Evolutionary conservation across 2,797 vertebrate species (phyloP), one percentile per base, ranked within the genome.

Genomic region (Vespertilio murinus): DNA sequence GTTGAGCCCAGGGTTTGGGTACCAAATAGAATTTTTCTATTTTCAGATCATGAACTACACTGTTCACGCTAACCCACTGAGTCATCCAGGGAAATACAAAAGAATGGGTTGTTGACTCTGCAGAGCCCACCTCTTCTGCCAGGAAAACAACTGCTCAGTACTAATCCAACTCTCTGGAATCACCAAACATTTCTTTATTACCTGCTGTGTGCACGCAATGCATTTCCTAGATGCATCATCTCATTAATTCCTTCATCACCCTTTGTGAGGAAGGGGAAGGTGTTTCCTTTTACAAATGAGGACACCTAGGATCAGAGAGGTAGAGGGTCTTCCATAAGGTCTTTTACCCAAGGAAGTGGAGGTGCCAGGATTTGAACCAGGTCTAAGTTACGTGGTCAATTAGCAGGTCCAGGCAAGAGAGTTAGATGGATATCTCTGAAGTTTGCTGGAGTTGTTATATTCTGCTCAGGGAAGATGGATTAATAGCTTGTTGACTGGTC

Each of bases 401-500:
- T 18, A 71, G 14, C 40, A 40, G 52, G 47, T 81, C 65, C 70
- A 42, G 28, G 45, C 12, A 40, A 35, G 17, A 91, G 33, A 77
- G 22, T 79, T 77, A 42, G 42, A 16, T 16, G 28, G 47, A 5
- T n/a, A 56, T 84, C 17, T 80, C 74, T 52, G 16, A 88, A 75
- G 64, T 92, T 74, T 49, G n/a, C 28, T 92, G 65, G 56, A 77
- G 30, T 89, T 87, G 10, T n/a, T 65, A 70, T 30, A 42, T 17
- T 75, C 74, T 86, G 35, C 77, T 84, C 52, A 56, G 17, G 33
- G 61, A 90, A 92, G 71, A 69, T 81, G 45, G 91, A 94, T 96
- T 94, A 94, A 96, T 94, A 96, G 89, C 83, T 94, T 94, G 28
- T 91, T 92, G 95, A 82, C 80, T 28, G 40, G 33, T 33, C 73